Evolutionary conservation across 2,113 vertebrate genomes (phyloP), one percentile per base, ranked within the genome.

Genomic region (Galemys pyrenaicus): DNA sequence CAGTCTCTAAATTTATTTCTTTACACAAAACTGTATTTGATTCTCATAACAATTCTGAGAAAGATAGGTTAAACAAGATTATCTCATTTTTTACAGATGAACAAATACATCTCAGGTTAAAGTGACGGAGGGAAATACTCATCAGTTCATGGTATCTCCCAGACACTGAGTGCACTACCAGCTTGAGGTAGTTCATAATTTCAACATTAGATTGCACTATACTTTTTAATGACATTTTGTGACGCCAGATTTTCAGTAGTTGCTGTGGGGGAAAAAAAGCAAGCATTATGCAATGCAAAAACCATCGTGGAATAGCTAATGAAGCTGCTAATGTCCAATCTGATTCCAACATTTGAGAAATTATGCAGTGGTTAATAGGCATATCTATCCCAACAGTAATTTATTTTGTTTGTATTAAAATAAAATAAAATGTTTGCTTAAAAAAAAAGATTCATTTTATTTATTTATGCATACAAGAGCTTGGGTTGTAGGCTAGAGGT

Each of bases 41-140:
- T 58, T 32, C 70, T 71, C 41, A 0, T 39, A 81, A 67, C 17
- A 83, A 86, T 4, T 49, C 12, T 80, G 46, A 89, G 37, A 88
- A 78, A 84, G 20, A 44, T 37, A 93, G 22, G 58, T 46, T 79
- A 73, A 89, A 35, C 28, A 85, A 77, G 32, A 82, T 37, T 37
- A 75, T 35, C 58, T 80, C 32, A 89, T 60, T 74, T n/a, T 96
- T 51, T 58, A 92, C 30, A 91, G 44, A 78, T 91, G 28, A 77
- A 62, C 20, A 51, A 79, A 64, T 20, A 39, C 17, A 8, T 35
- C 39, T 60, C 75, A 83, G 51, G 16, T 83, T 92, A 83, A 89
- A 56, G 1, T 56, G 54, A 56, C 54, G 22, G 54, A 56, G n/a
- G 46, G 35, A 89, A 60, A 84, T 3, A 92, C 2, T 9, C 26